Percentiles rank a stretch among this genome's conserved stretches.
phyloP scores from a whole-genome alignment of 2,797 vertebrate genomes.

The Rousettus madagascariensis region DNA sequence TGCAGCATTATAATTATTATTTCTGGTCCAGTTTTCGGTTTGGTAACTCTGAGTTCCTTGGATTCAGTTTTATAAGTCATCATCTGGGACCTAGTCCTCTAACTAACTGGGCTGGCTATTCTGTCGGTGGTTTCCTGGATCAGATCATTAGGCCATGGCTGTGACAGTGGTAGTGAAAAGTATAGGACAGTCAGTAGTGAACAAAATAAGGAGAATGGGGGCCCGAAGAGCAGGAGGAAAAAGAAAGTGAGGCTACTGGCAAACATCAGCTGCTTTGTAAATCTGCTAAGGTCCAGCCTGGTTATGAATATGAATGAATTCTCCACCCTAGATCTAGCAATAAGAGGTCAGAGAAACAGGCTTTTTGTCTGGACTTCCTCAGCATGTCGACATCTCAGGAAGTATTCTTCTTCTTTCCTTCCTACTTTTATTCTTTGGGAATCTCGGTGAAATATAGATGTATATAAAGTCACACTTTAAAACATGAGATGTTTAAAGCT shows the following conservation, averaged over 20 bases:
- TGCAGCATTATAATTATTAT: neutral
- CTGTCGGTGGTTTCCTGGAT: neutral
- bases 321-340: neutral
- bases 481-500: neutral
- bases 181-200: neutral
- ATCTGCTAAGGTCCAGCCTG: neutral
- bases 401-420: neutral
- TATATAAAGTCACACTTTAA: neutral
- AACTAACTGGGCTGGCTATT: neutral
- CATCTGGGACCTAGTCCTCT: neutral
- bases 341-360: neutral
- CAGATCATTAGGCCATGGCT: accelerated
- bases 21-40: neutral
- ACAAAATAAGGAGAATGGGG: neutral
- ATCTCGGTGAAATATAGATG: neutral
- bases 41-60: neutral
- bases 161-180: neutral
- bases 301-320: neutral
- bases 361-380: neutral
- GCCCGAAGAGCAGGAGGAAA: neutral
- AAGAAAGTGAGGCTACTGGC: neutral
- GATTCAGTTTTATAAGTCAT: neutral
- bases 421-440: neutral
- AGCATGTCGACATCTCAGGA: neutral
- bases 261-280: neutral